Evolutionary conservation across 2,113 vertebrate genomes (phyloP).

Genomic region (Forbesichthys papilliferus): DNA sequence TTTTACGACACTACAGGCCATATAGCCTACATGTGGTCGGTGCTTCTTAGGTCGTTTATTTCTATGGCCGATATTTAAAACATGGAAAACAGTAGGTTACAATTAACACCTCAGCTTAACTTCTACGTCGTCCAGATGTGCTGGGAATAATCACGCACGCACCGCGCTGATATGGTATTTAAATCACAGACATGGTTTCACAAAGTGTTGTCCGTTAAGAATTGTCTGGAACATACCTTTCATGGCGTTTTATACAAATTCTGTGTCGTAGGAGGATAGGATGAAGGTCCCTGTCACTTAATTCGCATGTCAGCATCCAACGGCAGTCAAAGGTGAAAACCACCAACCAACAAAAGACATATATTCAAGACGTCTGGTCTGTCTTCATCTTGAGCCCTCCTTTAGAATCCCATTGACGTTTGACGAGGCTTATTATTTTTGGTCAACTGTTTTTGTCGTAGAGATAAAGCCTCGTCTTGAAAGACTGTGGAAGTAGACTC

Average conservation of each 20-base stretch:
- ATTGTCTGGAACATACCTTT: conserved; percentile 63
- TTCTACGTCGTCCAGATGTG: conserved; percentile 86
- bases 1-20: too few relatives aligned
- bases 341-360: conserved; percentile 9
- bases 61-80: too few relatives aligned
- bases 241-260: conserved; percentile 69
- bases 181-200: too few relatives aligned
- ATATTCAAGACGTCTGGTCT: not conserved
- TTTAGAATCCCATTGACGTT: conserved; percentile 59
- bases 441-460: not conserved
- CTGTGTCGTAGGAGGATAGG: conserved; percentile 49
- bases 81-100: conserved; percentile 27
- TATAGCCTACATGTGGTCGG: too few relatives aligned
- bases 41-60: too few relatives aligned
- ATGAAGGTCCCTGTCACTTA: conserved; percentile 67
- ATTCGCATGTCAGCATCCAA: conserved; percentile 70
- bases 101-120: conserved; percentile 75
- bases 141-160: conserved; percentile 1
- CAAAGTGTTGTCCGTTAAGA: not conserved
- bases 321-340: conserved; percentile 18
- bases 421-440: not conserved
- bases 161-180: too few relatives aligned
- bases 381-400: conserved; percentile 32
- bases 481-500: too few relatives aligned
- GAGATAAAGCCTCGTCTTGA: not conserved